Evolutionary conservation across 2,113 vertebrate genomes (phyloP).

Genomic region (Dromaius novaehollandiae): DNA sequence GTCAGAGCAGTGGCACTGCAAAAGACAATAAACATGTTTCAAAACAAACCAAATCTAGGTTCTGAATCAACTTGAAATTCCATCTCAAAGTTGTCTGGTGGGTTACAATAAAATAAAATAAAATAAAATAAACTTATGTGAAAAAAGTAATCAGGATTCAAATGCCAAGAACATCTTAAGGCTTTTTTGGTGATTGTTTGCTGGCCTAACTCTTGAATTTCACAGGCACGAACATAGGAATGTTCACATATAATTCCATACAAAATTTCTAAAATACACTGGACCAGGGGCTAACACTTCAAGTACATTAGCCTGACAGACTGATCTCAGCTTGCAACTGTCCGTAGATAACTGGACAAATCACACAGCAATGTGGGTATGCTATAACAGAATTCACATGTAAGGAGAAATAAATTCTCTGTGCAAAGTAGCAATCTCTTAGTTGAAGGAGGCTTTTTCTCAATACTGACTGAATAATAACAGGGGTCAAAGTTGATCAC

Average conservation of each 20-base stretch:
- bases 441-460: not conserved
- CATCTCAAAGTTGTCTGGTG: not conserved
- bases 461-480: not conserved
- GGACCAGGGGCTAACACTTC: not conserved
- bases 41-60: not conserved
- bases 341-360: not conserved
- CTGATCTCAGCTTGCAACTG: not conserved
- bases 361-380: not conserved
- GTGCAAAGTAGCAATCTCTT: not conserved
- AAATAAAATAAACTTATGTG: not conserved
- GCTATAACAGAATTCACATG: not conserved
- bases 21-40: not conserved
- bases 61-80: not conserved
- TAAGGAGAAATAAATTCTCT: not conserved
- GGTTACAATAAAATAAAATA: not conserved
- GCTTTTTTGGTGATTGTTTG: not conserved
- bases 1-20: not conserved
- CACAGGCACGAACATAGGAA: not conserved
- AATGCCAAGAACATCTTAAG: not conserved
- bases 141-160: not conserved
- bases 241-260: not conserved
- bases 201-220: not conserved
- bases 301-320: not conserved
- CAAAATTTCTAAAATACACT: not conserved
- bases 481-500: not conserved